Evolutionary conservation across 2,113 vertebrate species (phyloP).

Genomic region (Hypanus sabinus): DNA sequence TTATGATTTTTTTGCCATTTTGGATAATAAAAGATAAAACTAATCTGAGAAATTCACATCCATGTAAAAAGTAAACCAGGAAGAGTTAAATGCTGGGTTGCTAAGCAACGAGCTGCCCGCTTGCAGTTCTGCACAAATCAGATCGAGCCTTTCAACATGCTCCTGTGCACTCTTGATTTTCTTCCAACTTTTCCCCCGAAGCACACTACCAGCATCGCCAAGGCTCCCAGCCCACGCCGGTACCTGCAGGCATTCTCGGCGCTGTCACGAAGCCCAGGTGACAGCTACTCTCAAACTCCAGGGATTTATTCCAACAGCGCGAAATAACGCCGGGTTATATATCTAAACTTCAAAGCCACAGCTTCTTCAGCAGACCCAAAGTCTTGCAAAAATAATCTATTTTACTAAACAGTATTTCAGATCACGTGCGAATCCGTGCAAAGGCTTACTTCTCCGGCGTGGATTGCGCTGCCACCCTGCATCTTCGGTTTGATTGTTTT

Average conservation of each 20-base stretch:
- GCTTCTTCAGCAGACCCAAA: too few relatives aligned
- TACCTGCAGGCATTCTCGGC: not conserved
- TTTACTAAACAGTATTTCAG: not conserved
- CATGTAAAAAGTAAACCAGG: not conserved
- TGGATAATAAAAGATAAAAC: not conserved
- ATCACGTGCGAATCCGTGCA: not conserved
- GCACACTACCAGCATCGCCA: not conserved
- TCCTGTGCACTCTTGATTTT: not conserved
- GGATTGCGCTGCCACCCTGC: not conserved
- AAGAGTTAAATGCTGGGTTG: conserved; percentile 25
- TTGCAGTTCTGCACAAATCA: not conserved
- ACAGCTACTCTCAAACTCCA: not conserved
- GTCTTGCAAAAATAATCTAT: not conserved
- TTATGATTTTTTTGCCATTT: not conserved
- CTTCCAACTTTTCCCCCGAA: not conserved
- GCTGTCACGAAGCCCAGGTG: not conserved
- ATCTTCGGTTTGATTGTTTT: not conserved
- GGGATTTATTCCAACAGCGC: not conserved
- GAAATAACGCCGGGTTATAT: not conserved
- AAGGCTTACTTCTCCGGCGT: not conserved
- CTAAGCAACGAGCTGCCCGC: not conserved
- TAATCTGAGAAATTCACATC: not conserved
- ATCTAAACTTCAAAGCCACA: not conserved
- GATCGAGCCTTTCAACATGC: not conserved
- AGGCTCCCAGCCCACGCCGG: not conserved